Evolutionary conservation across 2,888 invertebrate genomes (phyloP).

Genomic region (Oligia latruncula): DNA sequence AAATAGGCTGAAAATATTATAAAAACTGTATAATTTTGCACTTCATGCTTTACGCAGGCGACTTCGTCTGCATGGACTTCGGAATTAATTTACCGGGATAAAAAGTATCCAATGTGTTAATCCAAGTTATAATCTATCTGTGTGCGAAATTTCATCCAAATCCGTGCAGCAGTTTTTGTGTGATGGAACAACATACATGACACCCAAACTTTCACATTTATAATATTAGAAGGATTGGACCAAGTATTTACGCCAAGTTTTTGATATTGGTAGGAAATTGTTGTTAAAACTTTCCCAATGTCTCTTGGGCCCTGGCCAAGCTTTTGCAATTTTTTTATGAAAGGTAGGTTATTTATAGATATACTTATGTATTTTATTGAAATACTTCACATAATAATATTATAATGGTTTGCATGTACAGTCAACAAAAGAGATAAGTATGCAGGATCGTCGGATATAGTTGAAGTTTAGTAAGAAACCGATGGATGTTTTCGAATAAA

Average conservation of each 20-base stretch:
- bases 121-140: too few relatives aligned
- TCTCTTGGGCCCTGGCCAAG: slow-evolving; percentile 31
- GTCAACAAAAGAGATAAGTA: too few relatives aligned
- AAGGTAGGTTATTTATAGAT: neutral
- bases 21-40: neutral
- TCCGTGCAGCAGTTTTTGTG: too few relatives aligned
- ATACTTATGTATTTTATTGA: neutral
- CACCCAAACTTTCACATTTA: neutral
- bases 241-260: too few relatives aligned
- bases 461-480: too few relatives aligned
- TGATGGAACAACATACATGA: too few relatives aligned
- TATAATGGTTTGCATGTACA: too few relatives aligned
- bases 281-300: slow-evolving; percentile 54
- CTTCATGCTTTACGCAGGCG: neutral
- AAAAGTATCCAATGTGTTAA: neutral
- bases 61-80: neutral
- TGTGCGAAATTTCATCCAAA: too few relatives aligned
- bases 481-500: too few relatives aligned
- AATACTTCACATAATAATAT: neutral
- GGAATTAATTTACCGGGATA: neutral
- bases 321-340: neutral
- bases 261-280: neutral
- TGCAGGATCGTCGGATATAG: too few relatives aligned
- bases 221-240: neutral
- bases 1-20: neutral